These are phyloP conservation scores for Sebastes oblongus DNA, from an alignment of 2,797 vertebrate species.

Conservation along the genomic window DNA sequence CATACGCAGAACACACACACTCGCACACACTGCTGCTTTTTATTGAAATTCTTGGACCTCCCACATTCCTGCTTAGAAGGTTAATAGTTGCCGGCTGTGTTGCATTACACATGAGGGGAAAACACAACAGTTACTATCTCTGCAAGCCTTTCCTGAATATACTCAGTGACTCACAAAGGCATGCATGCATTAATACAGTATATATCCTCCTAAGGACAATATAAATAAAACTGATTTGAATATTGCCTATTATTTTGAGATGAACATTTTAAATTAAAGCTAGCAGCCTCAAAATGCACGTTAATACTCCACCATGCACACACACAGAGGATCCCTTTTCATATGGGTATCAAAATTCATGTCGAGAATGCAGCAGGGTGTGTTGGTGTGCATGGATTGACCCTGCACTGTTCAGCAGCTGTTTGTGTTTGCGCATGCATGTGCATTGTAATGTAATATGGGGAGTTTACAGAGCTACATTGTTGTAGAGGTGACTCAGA, in stretches of 20 bases:
- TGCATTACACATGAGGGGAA: constrained; percentile 81
- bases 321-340: constrained; percentile 34
- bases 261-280: constrained; percentile 15
- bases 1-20: constrained; percentile 41
- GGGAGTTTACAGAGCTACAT: constrained; percentile 66
- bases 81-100: constrained; percentile 87
- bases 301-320: background rate
- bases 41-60: constrained; percentile 84
- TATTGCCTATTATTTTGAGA: background rate
- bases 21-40: constrained; percentile 73
- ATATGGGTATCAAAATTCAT: constrained; percentile 62
- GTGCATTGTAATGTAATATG: constrained; percentile 69
- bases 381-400: constrained; percentile 59
- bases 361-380: constrained; percentile 53
- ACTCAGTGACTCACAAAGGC: constrained; percentile 34
- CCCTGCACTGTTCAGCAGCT: constrained; percentile 60
- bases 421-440: constrained; percentile 62
- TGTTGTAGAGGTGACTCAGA: constrained; percentile 61
- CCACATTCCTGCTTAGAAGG: constrained; percentile 85
- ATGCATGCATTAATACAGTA: constrained; percentile 14
- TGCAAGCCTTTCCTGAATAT: constrained; percentile 57
- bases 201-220: background rate
- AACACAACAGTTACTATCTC: constrained; percentile 80
- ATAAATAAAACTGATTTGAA: background rate
- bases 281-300: background rate